These are phyloP conservation scores for Ridgeia piscesae DNA, from an alignment of 1,140 invertebrate species.

Conservation along the genomic window DNA sequence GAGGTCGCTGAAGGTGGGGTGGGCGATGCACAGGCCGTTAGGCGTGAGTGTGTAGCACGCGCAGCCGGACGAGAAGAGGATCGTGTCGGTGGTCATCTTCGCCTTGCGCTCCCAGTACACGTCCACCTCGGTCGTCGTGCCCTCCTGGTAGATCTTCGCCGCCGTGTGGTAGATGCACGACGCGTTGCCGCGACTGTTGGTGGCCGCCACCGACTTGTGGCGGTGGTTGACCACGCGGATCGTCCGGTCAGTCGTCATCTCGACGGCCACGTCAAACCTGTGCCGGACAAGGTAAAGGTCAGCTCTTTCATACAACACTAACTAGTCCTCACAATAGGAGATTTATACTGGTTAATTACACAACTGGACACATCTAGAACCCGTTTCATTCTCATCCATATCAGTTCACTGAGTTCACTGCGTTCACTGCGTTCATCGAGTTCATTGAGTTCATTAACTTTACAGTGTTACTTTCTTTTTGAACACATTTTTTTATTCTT, in stretches of 20 bases:
- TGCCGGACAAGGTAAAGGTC: not conserved
- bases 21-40: slow-evolving; percentile 30
- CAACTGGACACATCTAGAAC: too few species aligned
- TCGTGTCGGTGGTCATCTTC: slow-evolving; percentile 39
- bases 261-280: slow-evolving; percentile 43
- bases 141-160: slow-evolving; percentile 42
- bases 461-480: too few species aligned
- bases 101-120: slow-evolving; percentile 32
- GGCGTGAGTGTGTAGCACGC: slow-evolving; percentile 38
- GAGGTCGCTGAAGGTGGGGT: slow-evolving; percentile 41
- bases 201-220: slow-evolving; percentile 44
- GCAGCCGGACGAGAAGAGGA: slow-evolving; percentile 39
- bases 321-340: too few species aligned
- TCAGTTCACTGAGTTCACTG: too few species aligned
- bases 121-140: slow-evolving; percentile 37
- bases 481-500: too few species aligned
- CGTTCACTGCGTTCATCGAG: too few species aligned
- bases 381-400: too few species aligned
- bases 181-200: slow-evolving; percentile 40
- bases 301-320: too few species aligned
- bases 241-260: slow-evolving; percentile 47
- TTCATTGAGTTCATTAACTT: too few species aligned
- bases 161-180: slow-evolving; percentile 41
- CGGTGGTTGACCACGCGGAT: slow-evolving; percentile 47
- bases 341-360: too few species aligned